A percentile compares a stretch with the other conserved stretches of the same genome.
phyloP scores from a whole-genome alignment of 1,140 invertebrate genomes.

The Calliopsis andreniformis region DNA sequence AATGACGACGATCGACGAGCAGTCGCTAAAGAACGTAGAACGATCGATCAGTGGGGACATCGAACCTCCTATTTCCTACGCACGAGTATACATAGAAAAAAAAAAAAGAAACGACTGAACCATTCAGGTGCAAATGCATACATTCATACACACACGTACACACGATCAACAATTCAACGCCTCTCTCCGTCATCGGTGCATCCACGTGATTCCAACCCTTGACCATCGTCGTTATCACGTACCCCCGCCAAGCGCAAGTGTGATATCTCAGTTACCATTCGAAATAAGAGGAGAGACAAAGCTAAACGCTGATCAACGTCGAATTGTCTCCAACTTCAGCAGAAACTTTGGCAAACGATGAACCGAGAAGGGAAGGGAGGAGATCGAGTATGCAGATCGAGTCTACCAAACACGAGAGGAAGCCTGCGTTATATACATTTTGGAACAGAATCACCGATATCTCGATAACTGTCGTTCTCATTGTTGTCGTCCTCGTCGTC shows the following conservation, averaged over 20 bases:
- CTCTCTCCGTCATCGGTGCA: slow-evolving; percentile 25
- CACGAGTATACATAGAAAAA: background rate
- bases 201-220: slow-evolving; percentile 38
- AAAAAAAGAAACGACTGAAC: too few relatives aligned
- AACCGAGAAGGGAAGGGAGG: too few relatives aligned
- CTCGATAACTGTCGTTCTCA: slow-evolving; percentile 33
- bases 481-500: slow-evolving; percentile 28
- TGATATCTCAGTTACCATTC: slow-evolving; percentile 44
- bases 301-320: background rate
- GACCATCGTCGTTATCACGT: slow-evolving; percentile 15
- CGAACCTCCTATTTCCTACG: slow-evolving; percentile 19
- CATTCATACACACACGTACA: background rate
- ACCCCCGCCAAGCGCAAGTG: slow-evolving; percentile 23
- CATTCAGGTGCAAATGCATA: background rate
- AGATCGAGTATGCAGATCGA: too few relatives aligned
- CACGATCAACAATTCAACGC: too few relatives aligned
- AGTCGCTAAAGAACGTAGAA: background rate
- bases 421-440: background rate
- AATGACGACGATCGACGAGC: slow-evolving; percentile 41
- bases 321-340: background rate
- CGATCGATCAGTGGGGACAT: slow-evolving; percentile 1
- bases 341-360: background rate
- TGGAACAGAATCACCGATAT: slow-evolving; percentile 50
- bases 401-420: too few relatives aligned
- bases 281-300: background rate